phyloP scores from a whole-genome alignment of 2,113 vertebrate species.

The Nanorana parkeri region DNA sequence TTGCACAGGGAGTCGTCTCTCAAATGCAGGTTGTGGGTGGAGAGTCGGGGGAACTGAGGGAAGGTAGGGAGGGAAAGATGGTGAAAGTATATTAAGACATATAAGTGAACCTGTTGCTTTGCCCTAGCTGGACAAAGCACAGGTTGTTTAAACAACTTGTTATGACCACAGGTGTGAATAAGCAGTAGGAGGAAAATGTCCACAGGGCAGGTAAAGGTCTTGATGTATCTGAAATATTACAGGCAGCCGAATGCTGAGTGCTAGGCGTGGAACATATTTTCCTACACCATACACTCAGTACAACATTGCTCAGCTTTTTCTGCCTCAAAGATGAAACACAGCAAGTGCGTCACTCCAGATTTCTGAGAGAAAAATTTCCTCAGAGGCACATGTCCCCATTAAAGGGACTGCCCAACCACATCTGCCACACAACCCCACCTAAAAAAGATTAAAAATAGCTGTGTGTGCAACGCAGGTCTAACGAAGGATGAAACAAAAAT shows the following conservation, averaged over 20 bases:
- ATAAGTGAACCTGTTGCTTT: too few species aligned
- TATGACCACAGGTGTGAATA: background rate
- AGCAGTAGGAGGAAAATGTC: background rate
- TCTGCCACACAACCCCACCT: background rate
- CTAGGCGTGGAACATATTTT: slow-evolving; percentile 5
- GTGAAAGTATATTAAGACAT: too few species aligned
- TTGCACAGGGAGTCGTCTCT: too few species aligned
- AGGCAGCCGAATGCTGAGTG: background rate
- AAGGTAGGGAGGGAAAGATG: too few species aligned
- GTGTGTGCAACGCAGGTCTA: too few species aligned
- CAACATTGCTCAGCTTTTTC: background rate
- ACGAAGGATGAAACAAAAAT: too few species aligned
- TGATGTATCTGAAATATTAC: background rate
- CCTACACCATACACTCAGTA: background rate
- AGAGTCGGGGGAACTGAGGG: too few species aligned
- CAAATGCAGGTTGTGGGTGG: too few species aligned
- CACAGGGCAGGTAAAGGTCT: background rate
- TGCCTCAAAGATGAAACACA: background rate
- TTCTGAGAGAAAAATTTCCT: slow-evolving; percentile 10
- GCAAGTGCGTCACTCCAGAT: slow-evolving; percentile 21
- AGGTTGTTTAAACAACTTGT: background rate
- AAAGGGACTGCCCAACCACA: background rate
- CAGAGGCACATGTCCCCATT: background rate
- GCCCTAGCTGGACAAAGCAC: too few species aligned
- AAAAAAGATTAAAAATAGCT: too few species aligned